Evolutionary conservation across 2,113 vertebrate species (phyloP).

Genomic region (Vidua chalybeata): DNA sequence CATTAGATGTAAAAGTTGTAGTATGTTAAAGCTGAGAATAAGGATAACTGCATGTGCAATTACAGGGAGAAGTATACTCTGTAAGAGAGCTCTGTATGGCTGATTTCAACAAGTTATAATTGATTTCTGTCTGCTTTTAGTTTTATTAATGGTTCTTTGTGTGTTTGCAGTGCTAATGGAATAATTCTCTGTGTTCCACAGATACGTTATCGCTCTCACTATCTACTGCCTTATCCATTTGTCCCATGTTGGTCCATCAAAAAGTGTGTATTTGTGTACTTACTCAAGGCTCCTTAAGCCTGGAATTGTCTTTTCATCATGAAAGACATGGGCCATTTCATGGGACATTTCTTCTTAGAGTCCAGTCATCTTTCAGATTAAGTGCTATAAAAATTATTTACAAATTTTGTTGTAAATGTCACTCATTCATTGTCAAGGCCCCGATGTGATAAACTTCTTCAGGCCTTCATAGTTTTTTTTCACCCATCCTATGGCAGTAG

Average conservation of each 20-base stretch:
- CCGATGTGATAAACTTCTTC: neutral
- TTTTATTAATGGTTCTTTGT: neutral
- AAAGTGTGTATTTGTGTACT: neutral
- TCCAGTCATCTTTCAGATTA: neutral
- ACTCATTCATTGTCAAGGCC: neutral
- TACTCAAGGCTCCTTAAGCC: neutral
- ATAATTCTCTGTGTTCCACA: neutral
- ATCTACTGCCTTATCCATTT: neutral
- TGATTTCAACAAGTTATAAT: neutral
- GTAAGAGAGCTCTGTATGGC: neutral
- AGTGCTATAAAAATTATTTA: neutral
- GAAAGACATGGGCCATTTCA: neutral
- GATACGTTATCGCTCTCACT: accelerated
- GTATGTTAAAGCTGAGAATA: neutral
- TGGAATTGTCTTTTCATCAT: neutral
- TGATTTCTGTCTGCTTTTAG: neutral
- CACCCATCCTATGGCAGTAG: neutral
- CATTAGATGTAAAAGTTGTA: neutral
- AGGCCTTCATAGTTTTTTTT: neutral
- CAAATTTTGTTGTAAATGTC: neutral
- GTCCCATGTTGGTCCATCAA: neutral
- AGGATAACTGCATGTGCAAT: neutral
- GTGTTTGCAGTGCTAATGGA: neutral
- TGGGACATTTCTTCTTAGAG: neutral
- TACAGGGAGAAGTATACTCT: neutral